Base-by-base conservation (phyloP, 2,113 vertebrate species). In the Polyodon spathula region DNA sequence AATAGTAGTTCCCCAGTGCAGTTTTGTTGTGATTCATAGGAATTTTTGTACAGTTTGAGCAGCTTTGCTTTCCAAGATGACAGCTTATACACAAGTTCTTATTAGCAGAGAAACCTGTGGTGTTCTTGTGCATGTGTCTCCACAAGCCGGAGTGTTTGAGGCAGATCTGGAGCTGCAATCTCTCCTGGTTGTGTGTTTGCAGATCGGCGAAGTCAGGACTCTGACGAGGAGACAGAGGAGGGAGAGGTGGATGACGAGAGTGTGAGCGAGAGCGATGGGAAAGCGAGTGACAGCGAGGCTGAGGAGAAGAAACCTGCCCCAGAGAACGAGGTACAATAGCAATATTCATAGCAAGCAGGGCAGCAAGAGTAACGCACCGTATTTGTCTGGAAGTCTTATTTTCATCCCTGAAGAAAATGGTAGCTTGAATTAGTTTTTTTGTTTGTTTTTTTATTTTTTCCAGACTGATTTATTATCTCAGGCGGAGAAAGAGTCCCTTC, bases 401-500 rank as follows among this genome's bases (percentile, higher is more conserved):
- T n/a, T n/a, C n/a, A n/a, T n/a, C n/a, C n/a, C n/a, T n/a, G 66
- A 39, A 69, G n/a, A n/a, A n/a, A n/a, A n/a, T n/a, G n/a, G n/a
- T n/a, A n/a, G n/a, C n/a, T n/a, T n/a, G n/a, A n/a, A n/a, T n/a
- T 42, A n/a, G 39, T 6, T 10, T 48, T 11, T 27, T 16, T 15
- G 12, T 37, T 40, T 4, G 52, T 53, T 6, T 16, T 54, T 39
- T 63, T 40, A 6, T 63, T 17, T 73, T 68, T 60, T 65, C 58
- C 78, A 78, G 88, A 82, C 89, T 81, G 88, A 92, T 40, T 81
- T 88, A 4, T 79, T 97, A 53, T 91, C 93, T 44, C 75, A 85
- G 46, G 84, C 83, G 6, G 96, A 97, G 82, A 84, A 86, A 61
- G 90, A 90, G 48, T 96, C 94, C 60, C 84, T 98, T 52, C 79